Evolutionary conservation across 2,888 invertebrate species (phyloP), one percentile per base, ranked within the genome.

Genomic region (Pseudanteris insignis): DNA sequence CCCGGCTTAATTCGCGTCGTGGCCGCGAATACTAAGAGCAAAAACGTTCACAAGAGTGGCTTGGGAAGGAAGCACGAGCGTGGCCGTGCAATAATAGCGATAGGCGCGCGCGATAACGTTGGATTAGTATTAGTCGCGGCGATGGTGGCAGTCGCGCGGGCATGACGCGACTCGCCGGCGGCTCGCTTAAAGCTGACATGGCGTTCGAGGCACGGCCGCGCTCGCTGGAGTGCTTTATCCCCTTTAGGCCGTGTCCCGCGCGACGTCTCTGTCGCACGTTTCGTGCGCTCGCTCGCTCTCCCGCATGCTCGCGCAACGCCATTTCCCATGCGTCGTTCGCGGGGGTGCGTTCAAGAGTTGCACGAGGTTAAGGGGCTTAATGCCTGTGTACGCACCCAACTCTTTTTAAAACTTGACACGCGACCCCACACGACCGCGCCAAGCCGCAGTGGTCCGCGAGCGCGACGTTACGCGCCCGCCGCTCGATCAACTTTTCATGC

Each of bases 181-280:
- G 11, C 55, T 46, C 55, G 47, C 21, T 67, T 70, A 70, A 70
- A 70, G 70, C 67, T 41, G 70, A 70, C 67, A 63, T 63, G 67
- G 54, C 63, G 62, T 63, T 70, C 61, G 37, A 18, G 18, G 18
- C 18, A n/a, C 18, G 18, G 18, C 6, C 18, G 18, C 4, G 18
- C 3, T 18, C 18, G 29, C 21, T 13, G 12, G n/a, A 37, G 5
- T 29, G 30, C 43, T 6, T 37, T 38, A 44, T 59, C 51, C 51
- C 46, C 59, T 51, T 46, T 53, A 53, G 41, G 40, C 28, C 44
- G 14, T 18, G 28, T 33, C 32, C n/a, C 30, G 6, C 32, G 30
- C 24, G 10, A 14, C 24, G 13, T 43, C 43, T 36, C 15, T 10
- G 12, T 50, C 40, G 33, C 21, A 12, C 33, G 25, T n/a, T n/a